Percentiles rank a stretch among this genome's conserved stretches.
phyloP scores from a whole-genome alignment of 2,113 vertebrate genomes.

The Ptyas mucosa region DNA sequence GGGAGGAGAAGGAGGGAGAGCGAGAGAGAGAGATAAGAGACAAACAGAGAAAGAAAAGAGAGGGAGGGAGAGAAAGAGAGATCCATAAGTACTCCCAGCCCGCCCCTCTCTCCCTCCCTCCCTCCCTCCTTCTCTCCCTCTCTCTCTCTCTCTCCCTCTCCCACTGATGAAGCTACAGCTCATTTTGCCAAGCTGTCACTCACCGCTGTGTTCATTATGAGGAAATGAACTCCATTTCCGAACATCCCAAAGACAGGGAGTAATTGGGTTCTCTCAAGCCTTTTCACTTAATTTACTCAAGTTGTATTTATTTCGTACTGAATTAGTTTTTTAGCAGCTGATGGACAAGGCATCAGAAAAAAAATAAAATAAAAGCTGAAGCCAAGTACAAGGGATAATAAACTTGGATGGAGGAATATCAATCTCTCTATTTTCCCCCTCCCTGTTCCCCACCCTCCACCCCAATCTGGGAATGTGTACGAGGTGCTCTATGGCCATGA shows the following conservation, averaged over 20 bases:
- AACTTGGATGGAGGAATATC: constrained; percentile 45
- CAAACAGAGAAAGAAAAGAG: neutral
- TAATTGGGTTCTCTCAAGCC: constrained; percentile 61
- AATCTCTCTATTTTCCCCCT: neutral
- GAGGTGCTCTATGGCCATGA: neutral
- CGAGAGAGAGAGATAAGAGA: no score
- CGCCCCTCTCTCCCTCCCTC: neutral
- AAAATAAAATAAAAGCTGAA: constrained; percentile 21
- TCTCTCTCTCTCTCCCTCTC: rapidly evolving
- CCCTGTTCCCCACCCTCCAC: neutral
- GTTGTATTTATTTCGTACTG: constrained; percentile 68
- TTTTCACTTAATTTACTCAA: constrained; percentile 72
- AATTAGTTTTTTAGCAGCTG: constrained; percentile 60
- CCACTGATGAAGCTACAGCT: constrained; percentile 22
- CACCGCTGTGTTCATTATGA: constrained; percentile 59
- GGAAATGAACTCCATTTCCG: constrained; percentile 67
- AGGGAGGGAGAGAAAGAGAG: no score
- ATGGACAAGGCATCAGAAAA: constrained; percentile 62
- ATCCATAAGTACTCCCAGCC: neutral
- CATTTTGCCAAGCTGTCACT: constrained; percentile 60
- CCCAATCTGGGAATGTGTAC: constrained; percentile 2
- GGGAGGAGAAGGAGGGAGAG: no score
- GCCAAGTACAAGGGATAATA: constrained; percentile 58
- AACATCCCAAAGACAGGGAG: constrained; percentile 29
- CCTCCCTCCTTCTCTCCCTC: neutral